phyloP scores from a whole-genome alignment of 2,888 invertebrate species.

The Bugulina stolonifera region DNA sequence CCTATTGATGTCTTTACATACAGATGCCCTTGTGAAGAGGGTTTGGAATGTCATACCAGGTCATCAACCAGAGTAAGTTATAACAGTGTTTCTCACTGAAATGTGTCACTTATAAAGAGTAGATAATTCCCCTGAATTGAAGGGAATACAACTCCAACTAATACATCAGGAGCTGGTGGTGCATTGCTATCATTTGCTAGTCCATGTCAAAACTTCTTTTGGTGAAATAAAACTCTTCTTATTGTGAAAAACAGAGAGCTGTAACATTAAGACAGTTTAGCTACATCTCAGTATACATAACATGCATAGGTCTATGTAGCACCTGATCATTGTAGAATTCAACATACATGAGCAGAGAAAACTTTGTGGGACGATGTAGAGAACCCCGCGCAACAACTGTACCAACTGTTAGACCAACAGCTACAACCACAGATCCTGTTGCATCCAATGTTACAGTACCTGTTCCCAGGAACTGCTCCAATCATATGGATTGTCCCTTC shows the following conservation, averaged over 20 bases:
- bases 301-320: no score
- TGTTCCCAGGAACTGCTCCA: neutral
- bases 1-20: neutral
- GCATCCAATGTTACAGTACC: neutral
- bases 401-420: neutral
- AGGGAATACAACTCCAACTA: no score
- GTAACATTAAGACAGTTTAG: no score
- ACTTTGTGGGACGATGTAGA: neutral
- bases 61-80: no score
- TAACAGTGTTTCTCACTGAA: neutral
- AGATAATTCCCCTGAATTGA: no score
- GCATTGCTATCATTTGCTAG: no score
- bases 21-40: neutral
- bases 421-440: neutral
- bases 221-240: no score
- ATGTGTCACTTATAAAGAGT: no score
- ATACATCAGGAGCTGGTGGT: no score
- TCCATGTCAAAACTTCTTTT: no score
- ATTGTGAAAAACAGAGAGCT: no score
- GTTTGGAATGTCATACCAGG: neutral
- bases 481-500: constrained; percentile 17
- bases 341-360: neutral
- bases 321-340: neutral
- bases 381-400: neutral
- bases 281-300: no score